These are phyloP conservation scores for Herpetotheres cachinnans DNA, from an alignment of 2,113 vertebrate genomes.

Conservation along the genomic window DNA sequence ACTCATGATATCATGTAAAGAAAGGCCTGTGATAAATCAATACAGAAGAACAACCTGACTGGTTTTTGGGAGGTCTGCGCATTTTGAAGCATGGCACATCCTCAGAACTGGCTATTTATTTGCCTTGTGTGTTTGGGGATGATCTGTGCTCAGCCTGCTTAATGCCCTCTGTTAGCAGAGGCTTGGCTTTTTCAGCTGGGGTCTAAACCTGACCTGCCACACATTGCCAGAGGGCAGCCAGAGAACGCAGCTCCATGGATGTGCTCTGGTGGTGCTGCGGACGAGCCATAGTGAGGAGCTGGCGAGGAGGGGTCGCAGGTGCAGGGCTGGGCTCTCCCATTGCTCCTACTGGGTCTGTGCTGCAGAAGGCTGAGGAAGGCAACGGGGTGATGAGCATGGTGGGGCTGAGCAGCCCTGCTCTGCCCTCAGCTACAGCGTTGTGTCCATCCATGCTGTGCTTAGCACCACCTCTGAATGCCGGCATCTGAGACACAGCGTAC, in stretches of 20 bases:
- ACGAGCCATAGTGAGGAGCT: accelerated
- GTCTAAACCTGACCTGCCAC: background rate
- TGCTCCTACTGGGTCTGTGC: background rate
- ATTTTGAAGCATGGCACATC: background rate
- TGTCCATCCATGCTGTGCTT: background rate
- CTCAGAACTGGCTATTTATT: background rate
- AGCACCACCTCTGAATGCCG: accelerated
- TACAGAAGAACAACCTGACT: background rate
- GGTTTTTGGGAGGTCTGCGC: background rate
- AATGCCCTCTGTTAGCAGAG: background rate
- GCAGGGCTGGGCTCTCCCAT: accelerated
- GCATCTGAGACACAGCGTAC: accelerated
- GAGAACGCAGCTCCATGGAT: accelerated
- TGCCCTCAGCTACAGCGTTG: accelerated
- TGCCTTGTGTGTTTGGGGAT: background rate
- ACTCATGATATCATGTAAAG: background rate
- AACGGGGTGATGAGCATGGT: background rate
- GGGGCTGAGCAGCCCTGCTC: background rate
- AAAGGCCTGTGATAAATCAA: background rate
- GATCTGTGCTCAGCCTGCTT: background rate
- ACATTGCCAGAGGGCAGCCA: background rate
- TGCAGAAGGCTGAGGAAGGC: background rate
- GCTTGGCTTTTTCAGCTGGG: background rate
- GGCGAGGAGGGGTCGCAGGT: accelerated
- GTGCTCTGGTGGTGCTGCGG: accelerated